phyloP scores from a whole-genome alignment of 2,797 vertebrate species.

The Anguilla anguilla region DNA sequence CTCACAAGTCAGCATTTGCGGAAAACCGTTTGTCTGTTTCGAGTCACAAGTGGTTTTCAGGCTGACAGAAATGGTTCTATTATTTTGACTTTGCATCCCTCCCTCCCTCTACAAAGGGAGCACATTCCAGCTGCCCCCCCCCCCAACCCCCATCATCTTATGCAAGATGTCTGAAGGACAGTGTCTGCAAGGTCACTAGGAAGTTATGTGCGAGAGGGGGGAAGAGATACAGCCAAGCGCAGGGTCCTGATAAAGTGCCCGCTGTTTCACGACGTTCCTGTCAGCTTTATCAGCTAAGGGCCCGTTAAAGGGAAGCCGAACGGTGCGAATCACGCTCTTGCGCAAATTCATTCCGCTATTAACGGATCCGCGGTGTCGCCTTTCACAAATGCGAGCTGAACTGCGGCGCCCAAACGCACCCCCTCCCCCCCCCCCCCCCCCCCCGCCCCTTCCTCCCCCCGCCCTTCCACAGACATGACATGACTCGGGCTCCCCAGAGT shows the following conservation, averaged over 20 bases:
- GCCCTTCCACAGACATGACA: neutral
- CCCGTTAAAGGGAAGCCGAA: neutral
- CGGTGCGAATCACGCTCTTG: slow-evolving; percentile 21
- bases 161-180: slow-evolving; percentile 15
- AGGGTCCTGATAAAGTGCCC: slow-evolving; percentile 18
- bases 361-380: slow-evolving; percentile 32
- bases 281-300: slow-evolving; percentile 25
- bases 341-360: slow-evolving; percentile 38
- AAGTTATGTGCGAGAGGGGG: slow-evolving; percentile 41
- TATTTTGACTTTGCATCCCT: slow-evolving; percentile 40
- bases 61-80: slow-evolving; percentile 44
- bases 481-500: neutral
- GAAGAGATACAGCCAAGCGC: slow-evolving; percentile 7
- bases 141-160: neutral
- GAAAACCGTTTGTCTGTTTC: neutral
- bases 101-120: slow-evolving; percentile 37
- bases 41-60: neutral
- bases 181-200: slow-evolving; percentile 41
- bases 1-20: neutral
- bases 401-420: neutral
- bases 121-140: slow-evolving; percentile 25
- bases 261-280: slow-evolving; percentile 17
- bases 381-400: slow-evolving; percentile 33
- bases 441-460: slow-evolving; percentile 31
- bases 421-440: slow-evolving; percentile 28